Conservation (phyloP, 2,797 vertebrate species). For the Rhadinocentrus ornatus region DNA sequence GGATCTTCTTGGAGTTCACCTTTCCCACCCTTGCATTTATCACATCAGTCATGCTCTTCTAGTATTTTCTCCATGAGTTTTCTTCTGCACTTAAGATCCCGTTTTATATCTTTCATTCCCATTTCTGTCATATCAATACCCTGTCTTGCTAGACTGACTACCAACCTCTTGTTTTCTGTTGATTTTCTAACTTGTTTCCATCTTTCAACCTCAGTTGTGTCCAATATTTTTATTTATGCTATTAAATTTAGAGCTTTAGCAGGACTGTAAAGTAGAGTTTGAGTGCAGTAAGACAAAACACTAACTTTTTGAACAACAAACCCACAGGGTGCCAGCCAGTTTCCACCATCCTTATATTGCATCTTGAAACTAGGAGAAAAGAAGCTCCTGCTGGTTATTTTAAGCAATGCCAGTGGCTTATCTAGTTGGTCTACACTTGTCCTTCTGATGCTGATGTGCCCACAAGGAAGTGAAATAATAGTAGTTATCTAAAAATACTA, state of each 20-base stretch:
- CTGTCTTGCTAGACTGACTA: too few species aligned
- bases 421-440: slow-evolving; percentile 18
- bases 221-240: neutral
- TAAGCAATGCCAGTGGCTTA: neutral
- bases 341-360: neutral
- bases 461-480: neutral
- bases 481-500: slow-evolving; percentile 1
- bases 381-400: slow-evolving; percentile 33
- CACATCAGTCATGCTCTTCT: slow-evolving; percentile 9
- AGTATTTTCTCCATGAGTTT: slow-evolving; percentile 1
- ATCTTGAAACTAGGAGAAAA: neutral
- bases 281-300: neutral
- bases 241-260: neutral
- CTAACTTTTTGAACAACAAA: neutral
- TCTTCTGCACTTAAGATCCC: neutral
- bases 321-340: neutral
- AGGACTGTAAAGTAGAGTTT: neutral
- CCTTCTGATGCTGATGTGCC: neutral
- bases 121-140: too few species aligned
- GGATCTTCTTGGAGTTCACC: slow-evolving; percentile 47
- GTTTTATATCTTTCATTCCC: neutral
- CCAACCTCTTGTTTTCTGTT: neutral
- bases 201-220: neutral
- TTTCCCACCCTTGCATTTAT: slow-evolving; percentile 31
- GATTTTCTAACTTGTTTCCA: neutral